Percentiles rank a stretch among this genome's conserved stretches.
These are phyloP conservation scores for Anoplolepis gracilipes DNA, from an alignment of 1,140 invertebrate genomes.

Conservation along the genomic window DNA sequence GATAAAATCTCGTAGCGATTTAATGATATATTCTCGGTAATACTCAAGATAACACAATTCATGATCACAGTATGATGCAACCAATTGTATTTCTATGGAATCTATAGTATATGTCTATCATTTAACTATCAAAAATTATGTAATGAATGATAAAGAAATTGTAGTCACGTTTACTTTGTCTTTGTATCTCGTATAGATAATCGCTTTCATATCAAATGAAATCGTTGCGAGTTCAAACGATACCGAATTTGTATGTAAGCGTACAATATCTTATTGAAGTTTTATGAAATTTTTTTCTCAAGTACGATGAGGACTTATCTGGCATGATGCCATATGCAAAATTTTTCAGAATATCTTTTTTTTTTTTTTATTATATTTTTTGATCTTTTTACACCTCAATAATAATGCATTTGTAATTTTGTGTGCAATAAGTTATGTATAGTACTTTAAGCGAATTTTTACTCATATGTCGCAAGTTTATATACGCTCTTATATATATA, in stretches of 20 bases:
- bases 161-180: not conserved
- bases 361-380: constrained; percentile 15
- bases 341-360: not conserved
- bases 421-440: not conserved
- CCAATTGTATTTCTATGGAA: not conserved
- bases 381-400: not conserved
- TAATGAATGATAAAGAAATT: not conserved
- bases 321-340: not conserved
- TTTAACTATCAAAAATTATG: not conserved
- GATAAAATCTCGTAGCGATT: constrained; percentile 23
- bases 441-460: not conserved
- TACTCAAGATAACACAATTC: constrained; percentile 37
- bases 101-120: not conserved
- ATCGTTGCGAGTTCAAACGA: not conserved
- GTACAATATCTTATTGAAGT: not conserved
- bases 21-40: constrained; percentile 30
- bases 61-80: not conserved
- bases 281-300: not conserved
- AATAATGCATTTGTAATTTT: not conserved
- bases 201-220: not conserved
- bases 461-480: not conserved
- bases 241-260: not conserved
- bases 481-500: not conserved
- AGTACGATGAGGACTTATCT: not conserved
- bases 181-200: not conserved